phyloP scores from a whole-genome alignment of 2,888 invertebrate genomes.

The Koerneria pararmatus region DNA sequence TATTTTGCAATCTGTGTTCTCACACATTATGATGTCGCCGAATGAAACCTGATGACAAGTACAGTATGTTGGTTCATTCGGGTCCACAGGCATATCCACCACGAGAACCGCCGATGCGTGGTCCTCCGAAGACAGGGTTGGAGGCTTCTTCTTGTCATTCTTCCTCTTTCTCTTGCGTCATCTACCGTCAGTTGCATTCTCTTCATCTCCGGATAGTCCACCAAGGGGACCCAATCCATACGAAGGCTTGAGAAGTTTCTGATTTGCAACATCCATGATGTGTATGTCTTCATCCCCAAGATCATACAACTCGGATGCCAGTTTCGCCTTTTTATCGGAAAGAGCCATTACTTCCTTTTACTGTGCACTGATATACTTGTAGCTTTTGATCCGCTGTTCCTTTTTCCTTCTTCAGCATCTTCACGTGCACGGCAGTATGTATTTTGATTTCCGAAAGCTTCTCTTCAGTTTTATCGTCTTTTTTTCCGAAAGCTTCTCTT shows the following conservation, averaged over 20 bases:
- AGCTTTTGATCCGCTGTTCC: conserved; percentile 2
- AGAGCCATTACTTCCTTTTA: conserved; percentile 1
- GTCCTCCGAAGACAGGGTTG: too few species aligned
- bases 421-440: background rate
- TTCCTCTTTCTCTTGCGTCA: too few species aligned
- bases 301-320: conserved; percentile 12
- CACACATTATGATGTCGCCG: conserved; percentile 94
- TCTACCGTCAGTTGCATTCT: too few species aligned
- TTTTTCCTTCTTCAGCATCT: conserved; percentile 5
- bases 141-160: too few species aligned
- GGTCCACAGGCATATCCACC: conserved; percentile 72
- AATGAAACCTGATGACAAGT: conserved; percentile 93
- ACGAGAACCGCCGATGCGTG: background rate
- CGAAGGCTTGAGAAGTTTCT: too few species aligned
- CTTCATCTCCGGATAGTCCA: too few species aligned
- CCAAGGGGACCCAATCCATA: too few species aligned
- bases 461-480: too few species aligned
- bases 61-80: conserved; percentile 94
- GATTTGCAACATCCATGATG: conserved; percentile 1
- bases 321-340: background rate
- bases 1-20: conserved; percentile 71
- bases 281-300: conserved; percentile 7
- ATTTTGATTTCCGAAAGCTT: conserved; percentile 1
- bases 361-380: conserved; percentile 11
- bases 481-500: too few species aligned